Evolutionary conservation across 2,888 invertebrate species (phyloP).

Genomic region (Epinotia demarniana): DNA sequence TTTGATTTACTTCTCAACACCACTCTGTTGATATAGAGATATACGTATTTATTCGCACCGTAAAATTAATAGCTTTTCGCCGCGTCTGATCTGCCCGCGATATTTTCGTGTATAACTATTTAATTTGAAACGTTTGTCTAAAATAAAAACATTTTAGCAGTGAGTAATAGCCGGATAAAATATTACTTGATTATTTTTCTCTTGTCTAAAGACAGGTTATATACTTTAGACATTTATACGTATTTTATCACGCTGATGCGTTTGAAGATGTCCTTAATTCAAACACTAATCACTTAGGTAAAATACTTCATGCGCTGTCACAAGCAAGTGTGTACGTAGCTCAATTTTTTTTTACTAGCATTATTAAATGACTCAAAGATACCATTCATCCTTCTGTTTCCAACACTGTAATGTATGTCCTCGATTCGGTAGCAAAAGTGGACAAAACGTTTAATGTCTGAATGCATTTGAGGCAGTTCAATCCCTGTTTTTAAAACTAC

Average conservation of each 20-base stretch:
- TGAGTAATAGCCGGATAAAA: slow-evolving; percentile 41
- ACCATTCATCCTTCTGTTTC: slow-evolving; percentile 9
- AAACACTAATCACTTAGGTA: slow-evolving; percentile 38
- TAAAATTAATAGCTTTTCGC: slow-evolving; percentile 45
- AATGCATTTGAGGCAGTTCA: slow-evolving; percentile 21
- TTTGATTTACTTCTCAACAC: slow-evolving; percentile 82
- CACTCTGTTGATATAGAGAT: slow-evolving; percentile 61
- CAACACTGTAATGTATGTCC: slow-evolving; percentile 21
- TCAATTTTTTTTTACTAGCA: slow-evolving; percentile 24
- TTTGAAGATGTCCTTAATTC: slow-evolving; percentile 42
- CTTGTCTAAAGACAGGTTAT: slow-evolving; percentile 21
- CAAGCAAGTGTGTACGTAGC: slow-evolving; percentile 11
- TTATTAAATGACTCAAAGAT: slow-evolving; percentile 18
- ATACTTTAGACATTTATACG: slow-evolving; percentile 33
- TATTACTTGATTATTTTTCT: slow-evolving; percentile 36
- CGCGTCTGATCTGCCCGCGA: slow-evolving; percentile 41
- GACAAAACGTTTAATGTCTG: slow-evolving; percentile 15
- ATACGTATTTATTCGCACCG: slow-evolving; percentile 39
- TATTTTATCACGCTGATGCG: slow-evolving; percentile 31
- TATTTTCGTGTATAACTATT: slow-evolving; percentile 41
- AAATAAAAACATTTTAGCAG: slow-evolving; percentile 37
- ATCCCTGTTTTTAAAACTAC: slow-evolving; percentile 15
- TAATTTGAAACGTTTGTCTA: slow-evolving; percentile 31
- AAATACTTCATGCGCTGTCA: slow-evolving; percentile 36
- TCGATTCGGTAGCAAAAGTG: slow-evolving; percentile 30